Conservation (phyloP, 2,888 invertebrate genomes). For the Acleris literana region DNA sequence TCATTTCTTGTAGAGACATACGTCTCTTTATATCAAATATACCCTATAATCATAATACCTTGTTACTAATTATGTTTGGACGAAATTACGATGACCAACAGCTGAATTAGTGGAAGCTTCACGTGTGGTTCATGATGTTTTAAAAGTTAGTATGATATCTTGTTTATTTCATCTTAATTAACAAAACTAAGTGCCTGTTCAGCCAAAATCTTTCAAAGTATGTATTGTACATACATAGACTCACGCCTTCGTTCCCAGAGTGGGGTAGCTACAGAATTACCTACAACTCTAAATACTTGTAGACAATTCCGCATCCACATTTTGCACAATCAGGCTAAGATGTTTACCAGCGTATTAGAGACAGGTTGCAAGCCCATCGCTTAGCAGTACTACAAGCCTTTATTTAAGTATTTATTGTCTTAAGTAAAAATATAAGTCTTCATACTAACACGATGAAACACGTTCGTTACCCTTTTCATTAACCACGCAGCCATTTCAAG, state of each 20-base stretch:
- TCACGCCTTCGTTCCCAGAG: too few relatives aligned
- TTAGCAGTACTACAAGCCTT: too few relatives aligned
- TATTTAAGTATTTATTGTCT: too few relatives aligned
- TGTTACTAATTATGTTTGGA: slow-evolving; percentile 51
- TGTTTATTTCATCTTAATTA: neutral
- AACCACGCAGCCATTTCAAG: slow-evolving; percentile 60
- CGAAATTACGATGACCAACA: slow-evolving; percentile 23
- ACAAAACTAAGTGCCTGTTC: neutral
- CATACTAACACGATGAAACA: slow-evolving; percentile 57
- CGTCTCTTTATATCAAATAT: slow-evolving; percentile 87
- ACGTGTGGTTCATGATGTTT: slow-evolving; percentile 24
- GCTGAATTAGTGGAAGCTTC: slow-evolving; percentile 34
- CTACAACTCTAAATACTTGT: too few relatives aligned
- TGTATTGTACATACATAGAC: too few relatives aligned
- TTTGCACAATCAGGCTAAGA: too few relatives aligned
- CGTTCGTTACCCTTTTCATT: slow-evolving; percentile 51
- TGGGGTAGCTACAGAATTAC: too few relatives aligned
- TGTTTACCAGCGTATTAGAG: too few relatives aligned
- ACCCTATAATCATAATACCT: slow-evolving; percentile 84
- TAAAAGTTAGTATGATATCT: slow-evolving; percentile 28
- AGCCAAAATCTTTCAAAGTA: too few relatives aligned
- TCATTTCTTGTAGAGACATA: slow-evolving; percentile 87
- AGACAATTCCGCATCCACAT: too few relatives aligned
- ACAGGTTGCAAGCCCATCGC: too few relatives aligned
- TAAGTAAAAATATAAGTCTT: slow-evolving; percentile 2